Evolutionary conservation across 2,888 invertebrate species (phyloP).

Genomic region (Notocelia uddmanniana): DNA sequence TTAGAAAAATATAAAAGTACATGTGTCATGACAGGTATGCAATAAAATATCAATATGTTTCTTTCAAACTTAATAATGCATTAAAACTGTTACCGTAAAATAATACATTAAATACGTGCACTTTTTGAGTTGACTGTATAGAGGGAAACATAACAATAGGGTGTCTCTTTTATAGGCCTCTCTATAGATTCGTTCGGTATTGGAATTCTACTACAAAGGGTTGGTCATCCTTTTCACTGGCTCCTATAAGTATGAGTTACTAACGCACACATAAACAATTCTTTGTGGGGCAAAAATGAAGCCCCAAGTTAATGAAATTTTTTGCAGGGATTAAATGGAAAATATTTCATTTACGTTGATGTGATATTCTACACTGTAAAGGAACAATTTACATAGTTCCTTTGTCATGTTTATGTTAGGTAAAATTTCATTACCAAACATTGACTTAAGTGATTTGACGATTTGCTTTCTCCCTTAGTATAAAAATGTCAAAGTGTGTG

Average conservation of each 20-base stretch:
- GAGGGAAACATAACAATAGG: conserved; percentile 65
- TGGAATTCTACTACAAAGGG: conserved; percentile 79
- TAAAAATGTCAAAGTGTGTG: too few relatives aligned
- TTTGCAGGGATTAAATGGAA: conserved; percentile 2
- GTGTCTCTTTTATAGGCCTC: conserved; percentile 62
- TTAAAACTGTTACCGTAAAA: not conserved
- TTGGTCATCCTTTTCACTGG: conserved; percentile 76
- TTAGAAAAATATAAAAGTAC: not conserved
- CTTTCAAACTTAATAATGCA: not conserved
- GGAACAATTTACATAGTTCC: too few relatives aligned
- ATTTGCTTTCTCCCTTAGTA: too few relatives aligned
- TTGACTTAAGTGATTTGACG: not conserved
- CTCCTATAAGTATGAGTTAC: conserved; percentile 53
- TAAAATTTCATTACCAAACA: not conserved
- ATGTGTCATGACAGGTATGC: not conserved
- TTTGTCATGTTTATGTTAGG: too few relatives aligned
- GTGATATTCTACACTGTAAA: not conserved
- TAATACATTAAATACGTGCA: not conserved
- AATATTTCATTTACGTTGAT: not conserved
- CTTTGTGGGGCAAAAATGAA: conserved; percentile 14
- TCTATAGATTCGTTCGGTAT: conserved; percentile 75
- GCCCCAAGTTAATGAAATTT: not conserved
- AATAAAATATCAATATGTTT: not conserved
- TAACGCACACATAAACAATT: conserved; percentile 29
- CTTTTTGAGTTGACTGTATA: conserved; percentile 52